phyloP scores from a whole-genome alignment of 2,797 vertebrate genomes.

The Mionectes olivaceus region DNA sequence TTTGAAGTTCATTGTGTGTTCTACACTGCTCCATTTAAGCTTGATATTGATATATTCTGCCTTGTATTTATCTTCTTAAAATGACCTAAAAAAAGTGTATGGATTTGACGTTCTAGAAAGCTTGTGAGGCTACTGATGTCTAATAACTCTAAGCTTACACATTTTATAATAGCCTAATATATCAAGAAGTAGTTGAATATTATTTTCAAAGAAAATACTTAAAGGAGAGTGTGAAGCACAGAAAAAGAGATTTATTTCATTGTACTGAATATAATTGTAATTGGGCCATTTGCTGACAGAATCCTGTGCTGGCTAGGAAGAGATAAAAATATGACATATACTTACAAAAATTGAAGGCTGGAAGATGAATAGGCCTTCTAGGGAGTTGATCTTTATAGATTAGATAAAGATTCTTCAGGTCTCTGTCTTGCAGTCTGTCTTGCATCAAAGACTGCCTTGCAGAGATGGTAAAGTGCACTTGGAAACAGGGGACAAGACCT shows the following conservation, averaged over 20 bases:
- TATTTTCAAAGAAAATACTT: constrained; percentile 27
- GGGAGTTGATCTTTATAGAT: constrained; percentile 74
- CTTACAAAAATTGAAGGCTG: not conserved
- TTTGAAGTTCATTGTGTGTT: not conserved
- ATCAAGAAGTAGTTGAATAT: not conserved
- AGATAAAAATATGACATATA: constrained; percentile 53
- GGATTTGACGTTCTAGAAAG: not conserved
- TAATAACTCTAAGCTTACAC: not conserved
- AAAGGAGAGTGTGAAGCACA: not conserved
- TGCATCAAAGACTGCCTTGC: constrained; percentile 54
- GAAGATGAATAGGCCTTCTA: constrained; percentile 62
- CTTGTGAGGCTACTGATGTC: not conserved
- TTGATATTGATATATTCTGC: not conserved
- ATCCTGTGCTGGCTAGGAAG: not conserved
- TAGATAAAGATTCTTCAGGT: constrained; percentile 72
- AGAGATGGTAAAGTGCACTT: not conserved
- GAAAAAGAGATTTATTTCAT: not conserved
- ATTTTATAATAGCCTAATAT: not conserved
- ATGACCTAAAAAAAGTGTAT: not conserved
- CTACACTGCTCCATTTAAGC: not conserved
- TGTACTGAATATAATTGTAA: constrained; percentile 2
- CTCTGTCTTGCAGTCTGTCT: not conserved
- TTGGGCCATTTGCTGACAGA: constrained; percentile 42
- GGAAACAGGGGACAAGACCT: constrained; percentile 25
- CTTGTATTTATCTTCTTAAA: constrained; percentile 5